A percentile compares a stretch with the other conserved stretches of the same genome.
Evolutionary conservation across 2,888 invertebrate genomes (phyloP).

Genomic region (Cyclophora punctaria): DNA sequence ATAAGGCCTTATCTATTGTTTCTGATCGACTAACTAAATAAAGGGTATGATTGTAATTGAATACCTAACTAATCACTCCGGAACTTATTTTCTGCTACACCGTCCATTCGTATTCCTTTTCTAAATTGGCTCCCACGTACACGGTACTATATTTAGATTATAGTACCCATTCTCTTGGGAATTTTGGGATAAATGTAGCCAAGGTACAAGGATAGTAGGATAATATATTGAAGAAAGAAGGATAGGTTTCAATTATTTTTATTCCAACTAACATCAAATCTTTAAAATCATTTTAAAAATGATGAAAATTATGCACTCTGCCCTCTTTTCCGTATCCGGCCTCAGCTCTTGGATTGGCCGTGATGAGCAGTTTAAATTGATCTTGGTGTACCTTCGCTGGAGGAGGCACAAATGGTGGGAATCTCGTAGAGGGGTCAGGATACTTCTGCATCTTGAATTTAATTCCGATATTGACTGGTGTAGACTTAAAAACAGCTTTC

Average conservation of each 20-base stretch:
- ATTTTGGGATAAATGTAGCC: no score
- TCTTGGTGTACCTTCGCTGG: slow-evolving; percentile 14
- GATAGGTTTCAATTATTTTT: no score
- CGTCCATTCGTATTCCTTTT: no score
- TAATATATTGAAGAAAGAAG: no score
- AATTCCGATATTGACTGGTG: slow-evolving; percentile 37
- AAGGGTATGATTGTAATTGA: no score
- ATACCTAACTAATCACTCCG: no score
- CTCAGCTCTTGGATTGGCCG: slow-evolving; percentile 30
- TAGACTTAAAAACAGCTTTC: slow-evolving; percentile 41
- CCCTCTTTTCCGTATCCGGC: slow-evolving; percentile 23
- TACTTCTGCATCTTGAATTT: slow-evolving; percentile 23
- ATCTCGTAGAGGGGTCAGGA: slow-evolving; percentile 5
- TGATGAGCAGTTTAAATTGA: slow-evolving; percentile 22
- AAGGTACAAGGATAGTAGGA: no score
- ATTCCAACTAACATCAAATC: no score
- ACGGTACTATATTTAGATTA: no score
- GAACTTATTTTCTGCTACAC: no score
- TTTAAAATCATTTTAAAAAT: slow-evolving; percentile 2
- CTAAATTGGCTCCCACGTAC: no score
- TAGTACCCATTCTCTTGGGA: no score
- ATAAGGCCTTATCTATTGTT: background rate
- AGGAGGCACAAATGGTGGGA: slow-evolving; percentile 9
- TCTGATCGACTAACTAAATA: background rate
- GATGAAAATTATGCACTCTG: slow-evolving; percentile 14